Percentiles rank a stretch among this genome's conserved stretches.
Conservation (phyloP, 2,888 invertebrate species). For the Ephialtes manifestator region DNA sequence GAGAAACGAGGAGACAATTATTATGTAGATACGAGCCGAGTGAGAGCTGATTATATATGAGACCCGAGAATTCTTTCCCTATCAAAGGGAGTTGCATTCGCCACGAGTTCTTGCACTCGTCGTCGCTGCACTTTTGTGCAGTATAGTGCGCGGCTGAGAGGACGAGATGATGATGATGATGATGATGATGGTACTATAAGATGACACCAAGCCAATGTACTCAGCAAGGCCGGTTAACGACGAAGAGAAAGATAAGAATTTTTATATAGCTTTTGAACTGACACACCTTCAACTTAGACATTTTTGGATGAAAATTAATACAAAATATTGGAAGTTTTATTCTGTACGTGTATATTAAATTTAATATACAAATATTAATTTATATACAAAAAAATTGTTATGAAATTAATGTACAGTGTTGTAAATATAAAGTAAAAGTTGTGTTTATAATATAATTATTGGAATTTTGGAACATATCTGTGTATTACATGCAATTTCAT, state of each 20-base stretch:
- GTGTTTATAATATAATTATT: too few species aligned
- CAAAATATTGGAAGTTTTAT: too few species aligned
- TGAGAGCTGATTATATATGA: slow-evolving; percentile 54
- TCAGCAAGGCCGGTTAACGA: slow-evolving; percentile 19
- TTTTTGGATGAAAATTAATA: too few species aligned
- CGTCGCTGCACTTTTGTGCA: slow-evolving; percentile 36
- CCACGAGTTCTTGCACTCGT: slow-evolving; percentile 29
- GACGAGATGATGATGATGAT: slow-evolving; percentile 13
- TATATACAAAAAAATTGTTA: too few species aligned
- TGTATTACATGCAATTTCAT: too few species aligned
- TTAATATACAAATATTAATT: too few species aligned
- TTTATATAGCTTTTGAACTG: background rate
- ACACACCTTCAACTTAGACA: background rate
- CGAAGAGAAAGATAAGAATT: slow-evolving; percentile 5
- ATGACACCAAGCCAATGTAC: slow-evolving; percentile 39
- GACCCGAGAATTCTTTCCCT: slow-evolving; percentile 61
- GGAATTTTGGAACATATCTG: too few species aligned
- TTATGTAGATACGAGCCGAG: slow-evolving; percentile 22
- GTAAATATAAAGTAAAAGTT: too few species aligned
- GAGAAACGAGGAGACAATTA: slow-evolving; percentile 46
- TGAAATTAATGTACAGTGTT: too few species aligned
- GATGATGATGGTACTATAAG: slow-evolving; percentile 1
- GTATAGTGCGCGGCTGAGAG: background rate
- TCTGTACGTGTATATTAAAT: too few species aligned
- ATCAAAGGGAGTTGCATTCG: slow-evolving; percentile 45